These are phyloP conservation scores for Microplitis deprimator DNA, from an alignment of 2,888 invertebrate genomes.

Conservation along the genomic window DNA sequence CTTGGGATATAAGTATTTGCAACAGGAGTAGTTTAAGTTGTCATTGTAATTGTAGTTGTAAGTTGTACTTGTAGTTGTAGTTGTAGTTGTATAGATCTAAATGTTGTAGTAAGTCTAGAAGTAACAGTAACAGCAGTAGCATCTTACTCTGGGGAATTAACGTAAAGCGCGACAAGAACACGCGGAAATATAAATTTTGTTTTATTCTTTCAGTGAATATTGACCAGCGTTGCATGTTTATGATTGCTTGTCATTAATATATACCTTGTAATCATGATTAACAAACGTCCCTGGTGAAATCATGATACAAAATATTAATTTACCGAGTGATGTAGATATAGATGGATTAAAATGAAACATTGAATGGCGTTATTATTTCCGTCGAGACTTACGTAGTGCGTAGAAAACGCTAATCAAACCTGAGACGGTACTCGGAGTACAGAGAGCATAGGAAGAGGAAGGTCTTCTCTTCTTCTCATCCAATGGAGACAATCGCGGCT, in stretches of 20 bases:
- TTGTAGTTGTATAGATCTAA: neutral
- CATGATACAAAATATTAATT: neutral
- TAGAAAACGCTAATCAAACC: slow-evolving; percentile 42
- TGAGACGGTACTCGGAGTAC: slow-evolving; percentile 20
- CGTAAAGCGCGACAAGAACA: slow-evolving; percentile 46
- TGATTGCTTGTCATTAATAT: neutral
- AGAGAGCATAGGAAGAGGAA: slow-evolving; percentile 16
- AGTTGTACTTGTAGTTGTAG: neutral
- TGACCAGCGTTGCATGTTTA: neutral
- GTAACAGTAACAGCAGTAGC: neutral
- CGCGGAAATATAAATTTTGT: slow-evolving; percentile 43
- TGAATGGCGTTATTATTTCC: slow-evolving; percentile 39
- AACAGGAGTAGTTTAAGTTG: slow-evolving; percentile 16
- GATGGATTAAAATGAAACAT: neutral
- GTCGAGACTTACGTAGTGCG: slow-evolving; percentile 34
- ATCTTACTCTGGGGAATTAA: slow-evolving; percentile 37
- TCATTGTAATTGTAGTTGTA: slow-evolving; percentile 16
- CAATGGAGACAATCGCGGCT: slow-evolving; percentile 42
- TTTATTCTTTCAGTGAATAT: slow-evolving; percentile 10
- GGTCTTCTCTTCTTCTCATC: slow-evolving; percentile 30
- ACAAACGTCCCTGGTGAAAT: neutral
- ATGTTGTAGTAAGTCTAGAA: neutral
- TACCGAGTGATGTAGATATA: too few relatives aligned
- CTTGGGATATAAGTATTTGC: slow-evolving; percentile 37
- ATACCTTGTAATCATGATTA: neutral